A percentile compares a stretch with the other conserved stretches of the same genome.
These are phyloP conservation scores for Wasmannia auropunctata DNA, from an alignment of 1,140 invertebrate species.

Conservation along the genomic window DNA sequence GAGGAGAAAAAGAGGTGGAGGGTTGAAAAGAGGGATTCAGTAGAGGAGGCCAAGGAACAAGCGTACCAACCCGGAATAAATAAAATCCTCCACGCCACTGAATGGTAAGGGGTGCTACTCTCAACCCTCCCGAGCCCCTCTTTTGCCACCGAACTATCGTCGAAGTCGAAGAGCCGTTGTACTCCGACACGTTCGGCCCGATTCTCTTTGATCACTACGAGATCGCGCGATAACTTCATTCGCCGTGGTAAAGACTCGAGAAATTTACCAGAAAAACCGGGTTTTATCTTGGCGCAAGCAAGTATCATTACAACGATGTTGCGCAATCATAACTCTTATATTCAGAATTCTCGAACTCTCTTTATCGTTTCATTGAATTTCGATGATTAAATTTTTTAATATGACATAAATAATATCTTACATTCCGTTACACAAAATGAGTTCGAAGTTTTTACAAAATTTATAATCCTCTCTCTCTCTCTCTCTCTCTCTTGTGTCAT, in stretches of 20 bases:
- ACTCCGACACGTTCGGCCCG: constrained; percentile 65
- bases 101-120: constrained; percentile 68
- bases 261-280: constrained; percentile 57
- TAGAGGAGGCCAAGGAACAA: constrained; percentile 76
- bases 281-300: constrained; percentile 35
- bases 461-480: not conserved
- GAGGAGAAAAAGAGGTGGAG: constrained; percentile 52
- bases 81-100: constrained; percentile 73
- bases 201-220: constrained; percentile 74
- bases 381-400: not conserved
- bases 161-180: constrained; percentile 66
- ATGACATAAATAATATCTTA: not conserved
- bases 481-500: not conserved
- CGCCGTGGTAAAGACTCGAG: constrained; percentile 51
- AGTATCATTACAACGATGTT: constrained; percentile 16
- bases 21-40: constrained; percentile 76
- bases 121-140: constrained; percentile 48
- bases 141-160: constrained; percentile 63
- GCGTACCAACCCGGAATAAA: constrained; percentile 79
- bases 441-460: not conserved
- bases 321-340: constrained; percentile 2
- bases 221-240: constrained; percentile 73
- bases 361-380: not conserved
- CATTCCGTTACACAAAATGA: not conserved
- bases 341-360: not conserved